Conservation (phyloP, 2,888 invertebrate genomes). For the Leistus spinibarbis region DNA sequence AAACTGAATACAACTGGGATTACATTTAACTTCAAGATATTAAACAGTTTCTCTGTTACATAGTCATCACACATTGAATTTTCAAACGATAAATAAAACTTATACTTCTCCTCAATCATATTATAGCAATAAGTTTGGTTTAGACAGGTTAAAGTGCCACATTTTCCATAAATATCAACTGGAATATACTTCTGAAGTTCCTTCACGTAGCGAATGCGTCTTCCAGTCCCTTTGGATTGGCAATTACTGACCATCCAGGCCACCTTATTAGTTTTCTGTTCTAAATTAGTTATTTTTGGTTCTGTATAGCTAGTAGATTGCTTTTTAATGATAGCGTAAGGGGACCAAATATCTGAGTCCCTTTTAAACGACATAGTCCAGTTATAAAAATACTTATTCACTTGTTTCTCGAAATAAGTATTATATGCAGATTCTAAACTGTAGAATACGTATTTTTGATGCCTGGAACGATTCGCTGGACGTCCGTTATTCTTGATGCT, state of each 20-base stretch:
- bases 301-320: slow-evolving; percentile 41
- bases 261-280: slow-evolving; percentile 58
- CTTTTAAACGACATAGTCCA: slow-evolving; percentile 64
- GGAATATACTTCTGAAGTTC: slow-evolving; percentile 63
- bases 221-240: slow-evolving; percentile 48
- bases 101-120: slow-evolving; percentile 54
- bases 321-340: slow-evolving; percentile 49
- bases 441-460: slow-evolving; percentile 61
- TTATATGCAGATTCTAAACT: slow-evolving; percentile 58
- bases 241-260: slow-evolving; percentile 60
- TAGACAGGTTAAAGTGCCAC: slow-evolving; percentile 58
- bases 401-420: slow-evolving; percentile 39
- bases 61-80: slow-evolving; percentile 44
- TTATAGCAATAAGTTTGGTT: slow-evolving; percentile 54
- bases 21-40: slow-evolving; percentile 34
- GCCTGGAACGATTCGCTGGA: slow-evolving; percentile 52
- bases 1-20: slow-evolving; percentile 43
- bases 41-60: slow-evolving; percentile 43
- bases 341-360: slow-evolving; percentile 55
- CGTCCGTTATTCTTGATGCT: slow-evolving; percentile 43
- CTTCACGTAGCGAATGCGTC: slow-evolving; percentile 55
- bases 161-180: slow-evolving; percentile 69
- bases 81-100: slow-evolving; percentile 44
- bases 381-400: slow-evolving; percentile 60
- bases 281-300: slow-evolving; percentile 43